Evolutionary conservation across 1,140 invertebrate species (phyloP).

Genomic region (Micrasema minimum): DNA sequence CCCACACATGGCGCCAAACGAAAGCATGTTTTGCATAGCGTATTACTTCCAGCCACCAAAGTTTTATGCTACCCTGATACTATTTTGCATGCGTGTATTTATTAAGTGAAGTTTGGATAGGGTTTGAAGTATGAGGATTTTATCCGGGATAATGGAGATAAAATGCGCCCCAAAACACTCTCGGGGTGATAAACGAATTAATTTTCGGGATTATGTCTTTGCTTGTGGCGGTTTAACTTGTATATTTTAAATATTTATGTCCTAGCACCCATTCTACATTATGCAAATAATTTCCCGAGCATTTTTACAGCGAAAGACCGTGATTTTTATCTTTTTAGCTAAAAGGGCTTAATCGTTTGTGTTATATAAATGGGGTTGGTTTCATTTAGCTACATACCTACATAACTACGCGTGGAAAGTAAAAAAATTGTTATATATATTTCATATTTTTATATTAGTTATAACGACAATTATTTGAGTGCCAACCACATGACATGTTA

Average conservation of each 20-base stretch:
- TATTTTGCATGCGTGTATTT: slow-evolving; percentile 52
- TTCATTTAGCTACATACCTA: slow-evolving; percentile 3
- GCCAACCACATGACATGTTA: too few species aligned
- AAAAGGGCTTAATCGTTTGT: slow-evolving; percentile 50
- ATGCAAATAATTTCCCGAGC: slow-evolving; percentile 49
- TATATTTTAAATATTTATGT: slow-evolving; percentile 54
- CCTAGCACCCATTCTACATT: slow-evolving; percentile 44
- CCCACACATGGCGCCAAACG: slow-evolving; percentile 7
- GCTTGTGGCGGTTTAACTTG: slow-evolving; percentile 52
- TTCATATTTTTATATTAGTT: too few species aligned
- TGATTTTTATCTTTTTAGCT: slow-evolving; percentile 47
- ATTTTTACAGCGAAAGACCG: slow-evolving; percentile 42
- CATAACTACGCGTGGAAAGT: too few species aligned
- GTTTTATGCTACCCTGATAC: slow-evolving; percentile 39
- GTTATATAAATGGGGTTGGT: slow-evolving; percentile 19
- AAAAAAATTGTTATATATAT: too few species aligned
- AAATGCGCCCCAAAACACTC: slow-evolving; percentile 51
- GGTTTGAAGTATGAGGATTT: slow-evolving; percentile 42
- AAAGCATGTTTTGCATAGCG: slow-evolving; percentile 27
- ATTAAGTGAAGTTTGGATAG: slow-evolving; percentile 50
- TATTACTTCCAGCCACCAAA: slow-evolving; percentile 18
- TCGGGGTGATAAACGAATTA: slow-evolving; percentile 53
- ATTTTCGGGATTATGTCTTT: slow-evolving; percentile 55
- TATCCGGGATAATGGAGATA: slow-evolving; percentile 53
- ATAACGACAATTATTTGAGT: too few species aligned